Base-by-base conservation (phyloP, 2,888 invertebrate species). In the Troilus luridus region DNA sequence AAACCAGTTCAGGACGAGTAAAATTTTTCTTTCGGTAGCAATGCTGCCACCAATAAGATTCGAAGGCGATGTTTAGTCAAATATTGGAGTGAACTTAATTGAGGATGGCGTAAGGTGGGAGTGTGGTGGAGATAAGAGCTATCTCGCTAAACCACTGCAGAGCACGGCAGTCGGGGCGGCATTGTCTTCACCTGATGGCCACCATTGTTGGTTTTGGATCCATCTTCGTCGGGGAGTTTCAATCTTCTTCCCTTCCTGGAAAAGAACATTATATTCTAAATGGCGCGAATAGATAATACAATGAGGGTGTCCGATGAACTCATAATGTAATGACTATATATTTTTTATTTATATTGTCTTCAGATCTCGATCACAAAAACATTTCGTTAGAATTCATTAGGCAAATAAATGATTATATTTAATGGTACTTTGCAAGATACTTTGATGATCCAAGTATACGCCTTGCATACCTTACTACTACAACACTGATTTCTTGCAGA, bases 131-230 rank as follows among this genome's bases (percentile, higher is more conserved):
- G 81, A 81, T 81, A 81, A 27, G 54, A 54, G 81, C 81, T 81
- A 81, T 81, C 81, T 81, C 54, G 54, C 81, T 81, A 19, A 81
- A 27, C 54, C 81, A 56, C 54, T 19, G 67, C 19, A 14, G 19
- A 21, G 19, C 67, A 1, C 21, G 0, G 81, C 21, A 54, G 41
- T 7, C 3, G 41, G 27, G 81, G 54, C 5, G 54, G 19, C 81
- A 81, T 81, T 81, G 81, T 81, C 81, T 81, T 21, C 81, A 54
- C 54, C 81, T 41, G 54, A 41, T 81, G 54, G 81, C 41, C 81
- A 54, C 81, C 81, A 67, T 67, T 67, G 67, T 67, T 24, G 14
- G 27, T 12, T 0, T 3, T 27, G 24, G 67, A 24, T 67, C 67
- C 27, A 67, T 27, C 67, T 24, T 67, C 67, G 24, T 27, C 67